Conservation (phyloP, 2,888 invertebrate genomes). For the Noctuana brunneofusca region DNA sequence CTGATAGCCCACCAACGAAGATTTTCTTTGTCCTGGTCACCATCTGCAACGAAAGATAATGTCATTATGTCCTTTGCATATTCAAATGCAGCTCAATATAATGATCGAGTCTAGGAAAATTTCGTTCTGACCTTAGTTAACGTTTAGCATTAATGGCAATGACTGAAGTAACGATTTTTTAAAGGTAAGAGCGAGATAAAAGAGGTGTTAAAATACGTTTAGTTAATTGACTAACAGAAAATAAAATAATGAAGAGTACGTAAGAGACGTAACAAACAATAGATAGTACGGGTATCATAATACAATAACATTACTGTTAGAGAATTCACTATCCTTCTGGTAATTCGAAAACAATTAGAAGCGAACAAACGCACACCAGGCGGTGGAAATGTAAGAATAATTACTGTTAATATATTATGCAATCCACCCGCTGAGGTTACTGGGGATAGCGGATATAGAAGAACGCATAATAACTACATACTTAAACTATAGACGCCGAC, state of each 20-base stretch:
- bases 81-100: background rate
- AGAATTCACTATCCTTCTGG: slow-evolving; percentile 25
- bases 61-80: background rate
- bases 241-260: background rate
- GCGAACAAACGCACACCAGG: slow-evolving; percentile 47
- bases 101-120: no score
- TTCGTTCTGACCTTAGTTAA: no score
- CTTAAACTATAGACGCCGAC: slow-evolving; percentile 35
- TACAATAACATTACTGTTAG: background rate
- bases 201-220: no score
- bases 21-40: slow-evolving; percentile 99
- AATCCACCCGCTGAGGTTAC: slow-evolving; percentile 57
- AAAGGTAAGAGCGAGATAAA: no score
- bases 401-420: slow-evolving; percentile 74
- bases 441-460: slow-evolving; percentile 51
- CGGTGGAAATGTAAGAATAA: slow-evolving; percentile 65
- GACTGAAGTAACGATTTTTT: no score
- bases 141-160: no score
- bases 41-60: slow-evolving; percentile 89
- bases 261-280: background rate
- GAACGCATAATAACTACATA: slow-evolving; percentile 54
- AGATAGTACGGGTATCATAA: background rate
- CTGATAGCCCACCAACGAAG: slow-evolving; percentile 99
- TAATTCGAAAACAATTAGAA: slow-evolving; percentile 61
- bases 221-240: no score